Evolutionary conservation across 2,888 invertebrate species (phyloP), one percentile per base, ranked within the genome.

Genomic region (Flexamia atlantica): DNA sequence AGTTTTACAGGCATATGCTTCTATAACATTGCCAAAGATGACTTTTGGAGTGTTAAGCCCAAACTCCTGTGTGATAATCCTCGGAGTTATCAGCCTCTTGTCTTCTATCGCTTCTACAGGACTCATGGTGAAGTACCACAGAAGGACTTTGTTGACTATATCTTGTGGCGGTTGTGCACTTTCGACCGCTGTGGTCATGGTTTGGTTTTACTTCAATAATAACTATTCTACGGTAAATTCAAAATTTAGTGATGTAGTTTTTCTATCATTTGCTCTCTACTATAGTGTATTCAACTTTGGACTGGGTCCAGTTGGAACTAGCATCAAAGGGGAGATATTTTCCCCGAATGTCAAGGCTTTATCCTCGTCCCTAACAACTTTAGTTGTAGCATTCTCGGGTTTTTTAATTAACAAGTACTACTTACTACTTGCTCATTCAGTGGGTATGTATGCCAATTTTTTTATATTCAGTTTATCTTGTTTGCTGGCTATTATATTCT

Each of bases 281-380:
- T 53, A 82, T 25, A 88, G 91, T 0, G 93, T 93, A 0, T 90
- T 94, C 2, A 92, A 93, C 0, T 89, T 93, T 5, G 94, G 94
- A 0, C 89, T 94, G 28, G 93, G 92, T 0, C 94, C 93, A 23
- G 87, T 94, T 40, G 92, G 94, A 0, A 94, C 94, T 85, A 92
- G 94, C 86, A 91, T 94, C 90, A 92, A 94, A 87, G 93, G 93
- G 0, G 94, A 94, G 88, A 87, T 94, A 5, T 94, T 94, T 87
- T 93, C 94, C 0, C 92, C 93, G 0, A 93, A 93, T 84, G 92
- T 94, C 0, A 94, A 94, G 88, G 92, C 92, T 0, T 90, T 91
- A 0, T 94, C 94, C 0, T 93, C 93, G 0, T 93, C 93, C 3
- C 86, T 92, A 2, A 92, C 92, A 0, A 93, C 93, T 0, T 91